These are phyloP conservation scores for Pipa parva DNA, from an alignment of 2,113 vertebrate genomes.

Conservation along the genomic window DNA sequence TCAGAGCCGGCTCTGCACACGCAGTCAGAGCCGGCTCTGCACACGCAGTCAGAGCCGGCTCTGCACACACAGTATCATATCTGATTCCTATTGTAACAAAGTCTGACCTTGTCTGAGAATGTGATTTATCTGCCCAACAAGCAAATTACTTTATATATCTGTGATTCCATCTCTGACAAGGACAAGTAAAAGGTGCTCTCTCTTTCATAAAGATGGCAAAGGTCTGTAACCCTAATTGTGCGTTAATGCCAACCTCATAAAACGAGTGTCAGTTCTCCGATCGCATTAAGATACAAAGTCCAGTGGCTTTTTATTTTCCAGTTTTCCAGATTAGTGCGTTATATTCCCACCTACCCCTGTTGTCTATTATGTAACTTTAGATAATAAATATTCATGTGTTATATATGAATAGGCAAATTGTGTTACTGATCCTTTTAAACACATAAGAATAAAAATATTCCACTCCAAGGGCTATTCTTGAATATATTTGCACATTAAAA, in stretches of 20 bases:
- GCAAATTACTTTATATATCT: too few relatives aligned
- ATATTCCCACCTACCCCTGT: too few relatives aligned
- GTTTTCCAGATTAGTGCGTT: too few relatives aligned
- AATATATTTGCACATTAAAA: too few relatives aligned
- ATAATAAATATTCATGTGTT: too few relatives aligned
- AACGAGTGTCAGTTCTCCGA: constrained; percentile 10
- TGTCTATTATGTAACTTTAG: too few relatives aligned
- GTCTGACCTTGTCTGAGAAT: constrained; percentile 6
- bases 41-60: not conserved
- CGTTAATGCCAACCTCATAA: not conserved
- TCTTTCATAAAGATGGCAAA: not conserved
- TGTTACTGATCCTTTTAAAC: too few relatives aligned
- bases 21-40: too few relatives aligned
- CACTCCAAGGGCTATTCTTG: too few relatives aligned
- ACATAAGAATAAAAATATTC: too few relatives aligned
- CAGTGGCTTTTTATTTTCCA: not conserved
- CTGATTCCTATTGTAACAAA: not conserved
- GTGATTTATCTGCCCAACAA: not conserved
- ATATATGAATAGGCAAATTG: too few relatives aligned
- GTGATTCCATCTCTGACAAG: constrained; percentile 1
- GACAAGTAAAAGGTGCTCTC: not conserved
- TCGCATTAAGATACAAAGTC: constrained; percentile 16
- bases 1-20: too few relatives aligned
- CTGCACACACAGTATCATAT: not conserved
- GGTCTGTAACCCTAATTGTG: not conserved